These are phyloP conservation scores for Cordilura impudica DNA, from an alignment of 2,888 invertebrate species.

Conservation along the genomic window DNA sequence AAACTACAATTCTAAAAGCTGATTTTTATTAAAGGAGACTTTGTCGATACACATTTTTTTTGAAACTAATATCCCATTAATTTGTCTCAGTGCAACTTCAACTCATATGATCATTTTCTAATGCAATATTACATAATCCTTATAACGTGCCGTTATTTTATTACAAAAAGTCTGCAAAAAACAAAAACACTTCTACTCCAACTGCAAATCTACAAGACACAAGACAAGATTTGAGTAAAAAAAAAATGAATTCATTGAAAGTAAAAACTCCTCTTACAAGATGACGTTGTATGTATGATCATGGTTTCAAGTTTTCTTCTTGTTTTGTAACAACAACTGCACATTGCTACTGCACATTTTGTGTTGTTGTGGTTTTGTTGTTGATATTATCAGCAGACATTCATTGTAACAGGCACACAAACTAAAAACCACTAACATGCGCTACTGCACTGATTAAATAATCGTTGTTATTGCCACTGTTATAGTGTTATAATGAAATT, in stretches of 20 bases:
- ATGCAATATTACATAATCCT: conserved; percentile 52
- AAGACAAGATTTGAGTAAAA: conserved; percentile 38
- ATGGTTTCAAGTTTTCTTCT: conserved; percentile 54
- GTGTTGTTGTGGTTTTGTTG: conserved; percentile 42
- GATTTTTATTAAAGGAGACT: no score
- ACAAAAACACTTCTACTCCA: conserved; percentile 1
- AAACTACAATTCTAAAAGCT: no score
- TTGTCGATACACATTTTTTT: no score
- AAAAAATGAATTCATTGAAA: conserved; percentile 50
- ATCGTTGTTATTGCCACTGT: conserved; percentile 19
- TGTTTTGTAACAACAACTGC: conserved; percentile 57
- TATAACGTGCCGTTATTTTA: conserved; percentile 59
- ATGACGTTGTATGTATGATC: conserved; percentile 44
- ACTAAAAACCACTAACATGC: conserved; percentile 55
- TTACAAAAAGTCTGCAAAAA: conserved; percentile 53
- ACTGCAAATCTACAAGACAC: conserved; percentile 24
- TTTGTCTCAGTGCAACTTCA: conserved; percentile 47
- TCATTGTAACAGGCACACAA: conserved; percentile 30
- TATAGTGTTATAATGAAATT: conserved; percentile 21
- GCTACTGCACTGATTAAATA: conserved; percentile 63
- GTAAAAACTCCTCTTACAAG: conserved; percentile 50
- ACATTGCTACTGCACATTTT: conserved; percentile 28
- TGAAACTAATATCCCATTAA: no score
- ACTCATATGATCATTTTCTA: conserved; percentile 54
- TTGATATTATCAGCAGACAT: not conserved